Evolutionary conservation across 2,113 vertebrate genomes (phyloP), one percentile per base, ranked within the genome.

Genomic region (Sphyrna mokarran): DNA sequence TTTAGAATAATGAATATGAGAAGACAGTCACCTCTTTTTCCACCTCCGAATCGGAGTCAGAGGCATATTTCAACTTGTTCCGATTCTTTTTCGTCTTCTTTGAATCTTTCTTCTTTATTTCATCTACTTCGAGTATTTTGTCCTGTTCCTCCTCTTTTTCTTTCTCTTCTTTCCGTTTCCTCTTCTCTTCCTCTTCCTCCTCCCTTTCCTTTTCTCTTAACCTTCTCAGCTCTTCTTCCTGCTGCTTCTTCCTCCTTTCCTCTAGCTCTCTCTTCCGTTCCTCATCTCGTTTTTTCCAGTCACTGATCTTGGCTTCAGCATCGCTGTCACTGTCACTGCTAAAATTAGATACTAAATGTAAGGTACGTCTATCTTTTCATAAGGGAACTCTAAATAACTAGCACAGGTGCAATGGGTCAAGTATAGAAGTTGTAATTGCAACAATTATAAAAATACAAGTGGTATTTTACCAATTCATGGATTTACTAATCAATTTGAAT

Each of bases 221-320:
- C 95, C 98, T 97, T 0, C 98, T 98, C 95, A 99, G 97, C 96
- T 99, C 99, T 96, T 99, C 99, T 0, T 99, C 99, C 97, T 99
- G 98, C 96, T 99, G 98, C 18, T 98, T 98, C 97, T 98, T 98
- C 97, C 98, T 97, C 22, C 98, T 98, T 94, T 99, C 99, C 96
- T 99, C 99, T 96, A 99, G 98, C 96, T 99, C 99, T 0, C 98
- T 97, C 18, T 98, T 97, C 0, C 99, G 98, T 91, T 98, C 98
- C 96, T 99, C 99, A 0, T 99, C 99, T 0, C 98, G 96, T 95
- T 98, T 98, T 97, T 99, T 99, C 99, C 99, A 99, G 95, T 99
- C 99, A 0, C 99, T 99, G 97, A 99, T 98, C 94, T 98, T 98
- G 96, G 76, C 43, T 40, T 99, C 99, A 5, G 98, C 97, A 2